A percentile compares a stretch with the other conserved stretches of the same genome.
Evolutionary conservation across 2,888 invertebrate species (phyloP).

Genomic region (Philonicus albiceps): DNA sequence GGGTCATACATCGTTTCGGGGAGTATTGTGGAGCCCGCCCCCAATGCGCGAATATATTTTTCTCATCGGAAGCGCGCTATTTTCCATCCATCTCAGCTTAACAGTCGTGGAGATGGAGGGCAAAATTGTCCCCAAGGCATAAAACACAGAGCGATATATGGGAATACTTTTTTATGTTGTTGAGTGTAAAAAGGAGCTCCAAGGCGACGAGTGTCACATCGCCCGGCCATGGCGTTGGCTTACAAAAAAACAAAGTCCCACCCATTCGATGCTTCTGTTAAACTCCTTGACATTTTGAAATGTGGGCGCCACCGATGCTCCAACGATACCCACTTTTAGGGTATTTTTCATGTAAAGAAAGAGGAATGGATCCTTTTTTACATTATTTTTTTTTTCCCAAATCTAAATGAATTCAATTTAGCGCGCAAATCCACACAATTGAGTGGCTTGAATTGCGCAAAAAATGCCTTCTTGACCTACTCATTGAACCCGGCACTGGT

Average conservation of each 20-base stretch:
- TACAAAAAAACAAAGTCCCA: neutral
- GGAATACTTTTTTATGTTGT: neutral
- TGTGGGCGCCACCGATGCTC: neutral
- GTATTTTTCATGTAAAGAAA: neutral
- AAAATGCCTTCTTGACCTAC: neutral
- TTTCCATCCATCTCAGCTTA: neutral
- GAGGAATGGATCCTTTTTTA: neutral
- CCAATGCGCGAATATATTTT: neutral
- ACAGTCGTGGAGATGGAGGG: neutral
- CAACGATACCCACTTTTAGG: neutral
- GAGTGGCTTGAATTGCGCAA: neutral
- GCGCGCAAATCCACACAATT: neutral
- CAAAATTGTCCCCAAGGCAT: neutral
- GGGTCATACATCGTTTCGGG: slow-evolving; percentile 26
- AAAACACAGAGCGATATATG: neutral
- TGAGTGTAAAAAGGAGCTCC: neutral
- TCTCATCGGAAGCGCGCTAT: neutral
- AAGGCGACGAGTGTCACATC: neutral
- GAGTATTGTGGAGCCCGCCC: neutral
- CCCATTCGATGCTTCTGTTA: neutral
- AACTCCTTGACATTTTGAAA: neutral
- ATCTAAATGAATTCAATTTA: neutral
- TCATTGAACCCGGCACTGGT: neutral
- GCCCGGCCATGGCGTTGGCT: neutral
- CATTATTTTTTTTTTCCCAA: neutral